Base-by-base conservation (phyloP, 2,888 invertebrate genomes). In the Anaspis maculata region DNA sequence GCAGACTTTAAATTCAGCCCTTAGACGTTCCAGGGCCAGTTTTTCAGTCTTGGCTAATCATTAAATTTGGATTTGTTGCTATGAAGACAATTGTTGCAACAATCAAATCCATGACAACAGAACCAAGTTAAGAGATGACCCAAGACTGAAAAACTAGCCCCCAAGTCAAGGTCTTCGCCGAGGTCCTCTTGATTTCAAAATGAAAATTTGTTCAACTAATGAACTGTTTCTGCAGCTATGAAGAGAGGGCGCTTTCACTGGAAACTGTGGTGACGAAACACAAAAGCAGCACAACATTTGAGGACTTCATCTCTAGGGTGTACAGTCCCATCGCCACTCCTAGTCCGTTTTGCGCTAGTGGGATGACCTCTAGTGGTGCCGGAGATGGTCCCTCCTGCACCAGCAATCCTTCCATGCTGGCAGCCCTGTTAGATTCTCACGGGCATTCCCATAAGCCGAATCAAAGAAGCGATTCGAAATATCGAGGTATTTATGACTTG, bases 231-330 rank as follows among this genome's bases (percentile, higher is more conserved):
- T 19, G 5, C 19, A 94, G 92, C 61, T 92, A 90, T 68, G 86
- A 90, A 65, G 95, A 95, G 69, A 77, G 95, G 47, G 81, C 86
- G 48, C 76, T 87, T 46, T 83, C 83, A 15, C 72, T 96, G 44
- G 84, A 86, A 55, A 85, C 83, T 30, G 83, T 96, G 15, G 84
- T 90, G 34, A 74, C 76, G 39, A 79, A 86, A 51, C 89, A 94
- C 68, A 86, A 87, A 61, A 83, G 83, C 61, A 78, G 80, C 38
- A 80, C 86, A 44, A 91, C 91, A 32, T 96, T 90, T 69, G 96
- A 96, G 68, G 82, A 83, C 45, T 96, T 89, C 64, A 76, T 79
- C 34, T 74, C 79, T 9, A 74, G 78, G 51, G 76, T 83, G 34
- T 83, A 78, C 56, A 77, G 76, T 41, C 83, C 83, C 0, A 70